These are phyloP conservation scores for Sitobion miscanthi DNA, from an alignment of 1,140 invertebrate genomes.

Conservation along the genomic window DNA sequence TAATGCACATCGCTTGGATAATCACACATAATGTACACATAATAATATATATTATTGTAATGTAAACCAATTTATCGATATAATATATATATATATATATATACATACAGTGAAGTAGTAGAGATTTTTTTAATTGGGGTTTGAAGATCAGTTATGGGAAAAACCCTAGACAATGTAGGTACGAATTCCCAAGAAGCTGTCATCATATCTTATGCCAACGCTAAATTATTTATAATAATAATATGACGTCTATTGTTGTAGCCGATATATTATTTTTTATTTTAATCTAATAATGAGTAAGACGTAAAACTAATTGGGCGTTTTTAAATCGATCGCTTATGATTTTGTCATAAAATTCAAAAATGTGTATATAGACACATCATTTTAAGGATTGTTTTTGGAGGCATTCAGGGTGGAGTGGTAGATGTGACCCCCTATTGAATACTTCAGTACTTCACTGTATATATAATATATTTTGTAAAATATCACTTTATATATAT, in stretches of 20 bases:
- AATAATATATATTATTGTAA: constrained; percentile 3
- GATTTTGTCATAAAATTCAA: neutral
- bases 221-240: neutral
- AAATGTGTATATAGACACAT: neutral
- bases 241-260: neutral
- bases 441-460: neutral
- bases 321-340: neutral
- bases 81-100: neutral
- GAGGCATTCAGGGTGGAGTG: neutral
- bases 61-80: neutral
- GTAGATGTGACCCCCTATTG: neutral
- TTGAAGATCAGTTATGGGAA: neutral
- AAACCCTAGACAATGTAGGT: neutral
- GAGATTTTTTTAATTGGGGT: neutral
- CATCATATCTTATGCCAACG: neutral
- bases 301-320: neutral
- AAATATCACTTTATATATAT: neutral
- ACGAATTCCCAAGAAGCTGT: neutral
- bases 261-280: neutral
- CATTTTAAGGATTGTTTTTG: neutral
- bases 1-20: constrained; percentile 45
- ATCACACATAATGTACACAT: constrained; percentile 21
- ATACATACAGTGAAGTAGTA: neutral
- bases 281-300: neutral
- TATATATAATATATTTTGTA: neutral